Conservation (phyloP, 1,140 invertebrate genomes). For the Acromyrmex charruanus region DNA sequence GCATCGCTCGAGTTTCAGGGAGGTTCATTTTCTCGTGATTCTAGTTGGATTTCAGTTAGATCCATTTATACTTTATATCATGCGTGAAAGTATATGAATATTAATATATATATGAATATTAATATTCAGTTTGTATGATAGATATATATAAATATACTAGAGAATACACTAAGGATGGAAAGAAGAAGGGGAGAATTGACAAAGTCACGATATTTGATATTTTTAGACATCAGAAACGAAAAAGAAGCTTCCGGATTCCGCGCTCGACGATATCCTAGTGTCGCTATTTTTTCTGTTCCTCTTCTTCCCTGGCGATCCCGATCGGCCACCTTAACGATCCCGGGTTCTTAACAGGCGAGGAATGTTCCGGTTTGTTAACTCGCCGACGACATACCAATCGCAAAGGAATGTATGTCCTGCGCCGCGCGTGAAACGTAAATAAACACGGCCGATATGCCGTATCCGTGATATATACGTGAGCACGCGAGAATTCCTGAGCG, state of each 20-base stretch:
- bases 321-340: neutral
- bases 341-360: neutral
- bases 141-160: neutral
- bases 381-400: neutral
- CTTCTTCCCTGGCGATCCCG: neutral
- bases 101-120: neutral
- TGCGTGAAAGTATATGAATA: neutral
- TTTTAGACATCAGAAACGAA: neutral
- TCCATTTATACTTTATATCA: neutral
- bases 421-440: conserved; percentile 26
- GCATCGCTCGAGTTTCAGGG: neutral
- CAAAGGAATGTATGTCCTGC: conserved; percentile 44
- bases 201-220: conserved; percentile 10
- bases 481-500: neutral
- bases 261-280: no score
- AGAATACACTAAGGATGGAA: neutral
- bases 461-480: neutral
- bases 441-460: conserved; percentile 10
- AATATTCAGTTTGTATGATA: neutral
- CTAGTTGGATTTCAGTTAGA: neutral
- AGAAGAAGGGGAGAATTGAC: neutral
- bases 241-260: neutral
- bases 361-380: conserved; percentile 12
- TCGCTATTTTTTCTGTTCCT: neutral
- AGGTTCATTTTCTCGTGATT: neutral